A percentile compares a stretch with the other conserved stretches of the same genome.
phyloP scores from a whole-genome alignment of 2,113 vertebrate genomes.

The Sinocyclocheilus anshuiensis region DNA sequence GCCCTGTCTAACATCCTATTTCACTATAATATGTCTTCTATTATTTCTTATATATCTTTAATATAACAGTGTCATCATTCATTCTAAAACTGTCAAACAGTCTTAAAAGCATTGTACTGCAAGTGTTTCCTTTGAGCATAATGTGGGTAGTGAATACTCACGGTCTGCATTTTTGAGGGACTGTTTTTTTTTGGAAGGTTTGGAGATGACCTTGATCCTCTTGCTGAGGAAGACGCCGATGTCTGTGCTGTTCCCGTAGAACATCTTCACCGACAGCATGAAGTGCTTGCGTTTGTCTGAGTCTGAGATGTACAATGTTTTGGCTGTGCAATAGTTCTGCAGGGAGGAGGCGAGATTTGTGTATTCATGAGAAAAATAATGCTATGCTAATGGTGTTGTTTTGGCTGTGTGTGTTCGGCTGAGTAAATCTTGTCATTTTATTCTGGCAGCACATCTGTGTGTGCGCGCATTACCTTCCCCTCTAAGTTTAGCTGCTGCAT shows the following conservation, averaged over 20 bases:
- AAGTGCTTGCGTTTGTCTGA: constrained; percentile 99
- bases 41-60: background rate
- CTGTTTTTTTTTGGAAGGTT: constrained; percentile 80
- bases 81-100: too few species aligned
- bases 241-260: constrained; percentile 98
- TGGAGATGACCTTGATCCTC: constrained; percentile 99
- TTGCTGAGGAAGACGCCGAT: constrained; percentile 99
- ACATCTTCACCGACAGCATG: constrained; percentile 99
- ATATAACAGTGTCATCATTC: background rate
- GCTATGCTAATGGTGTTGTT: background rate
- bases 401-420: background rate
- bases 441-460: background rate
- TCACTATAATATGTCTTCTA: too few species aligned
- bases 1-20: background rate
- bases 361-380: constrained; percentile 3
- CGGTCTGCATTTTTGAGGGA: constrained; percentile 98
- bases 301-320: constrained; percentile 99
- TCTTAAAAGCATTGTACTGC: background rate
- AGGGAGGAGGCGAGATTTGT: background rate
- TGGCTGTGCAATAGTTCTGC: constrained; percentile 76
- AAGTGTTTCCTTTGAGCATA: background rate
- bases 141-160: constrained; percentile 73
- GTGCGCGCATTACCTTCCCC: constrained; percentile 83
- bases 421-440: background rate
- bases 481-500: constrained; percentile 99